A percentile compares a stretch with the other conserved stretches of the same genome.
Conservation (phyloP, 2,113 vertebrate genomes). For the Leptodactylus fuscus region DNA sequence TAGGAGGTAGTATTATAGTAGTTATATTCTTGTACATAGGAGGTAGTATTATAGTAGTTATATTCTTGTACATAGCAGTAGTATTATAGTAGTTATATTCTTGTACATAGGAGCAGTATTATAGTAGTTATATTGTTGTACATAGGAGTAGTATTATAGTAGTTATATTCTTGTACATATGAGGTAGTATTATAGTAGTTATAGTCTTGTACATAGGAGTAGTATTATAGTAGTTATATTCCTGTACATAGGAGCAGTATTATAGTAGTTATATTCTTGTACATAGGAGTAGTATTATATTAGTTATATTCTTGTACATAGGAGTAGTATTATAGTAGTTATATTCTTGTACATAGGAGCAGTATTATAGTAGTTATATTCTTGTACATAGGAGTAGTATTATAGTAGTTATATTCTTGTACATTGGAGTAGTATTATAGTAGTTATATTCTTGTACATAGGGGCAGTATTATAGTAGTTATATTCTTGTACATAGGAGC, state of each 20-base stretch:
- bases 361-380: constrained; percentile 7
- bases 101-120: neutral
- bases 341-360: neutral
- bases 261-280: too few relatives aligned
- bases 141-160: neutral
- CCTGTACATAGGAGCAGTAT: too few relatives aligned
- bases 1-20: constrained; percentile 1
- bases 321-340: neutral
- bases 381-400: neutral
- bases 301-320: constrained; percentile 3
- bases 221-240: too few relatives aligned
- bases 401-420: neutral
- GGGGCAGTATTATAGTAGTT: too few relatives aligned
- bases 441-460: too few relatives aligned
- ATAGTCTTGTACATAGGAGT: too few relatives aligned
- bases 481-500: constrained; percentile 2
- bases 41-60: neutral
- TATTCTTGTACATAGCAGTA: neutral
- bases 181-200: constrained; percentile 8
- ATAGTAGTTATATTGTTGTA: constrained; percentile 14
- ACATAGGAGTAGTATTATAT: neutral
- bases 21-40: constrained; percentile 12
- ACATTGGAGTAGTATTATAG: neutral
- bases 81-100: constrained; percentile 11
- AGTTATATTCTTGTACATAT: constrained; percentile 11